Evolutionary conservation across 2,113 vertebrate genomes (phyloP), one percentile per base, ranked within the genome.

Genomic region (Zapus hudsonius): DNA sequence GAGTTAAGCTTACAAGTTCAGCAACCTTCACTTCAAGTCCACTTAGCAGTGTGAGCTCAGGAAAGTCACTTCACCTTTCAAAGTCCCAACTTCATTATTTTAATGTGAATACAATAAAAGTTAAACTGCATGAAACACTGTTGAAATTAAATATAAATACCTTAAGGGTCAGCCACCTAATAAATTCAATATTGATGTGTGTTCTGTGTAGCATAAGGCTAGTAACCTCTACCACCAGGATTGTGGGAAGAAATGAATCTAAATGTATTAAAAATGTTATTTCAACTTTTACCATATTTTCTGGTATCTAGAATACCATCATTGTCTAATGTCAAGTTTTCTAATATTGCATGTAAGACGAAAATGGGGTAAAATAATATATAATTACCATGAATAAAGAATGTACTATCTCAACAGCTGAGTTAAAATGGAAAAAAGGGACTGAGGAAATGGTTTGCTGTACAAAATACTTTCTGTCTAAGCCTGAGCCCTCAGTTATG

Each of bases 281-380:
- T 84, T 92, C 76, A 29, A 85, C 47, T 89, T 93, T 95, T 69
- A 79, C 31, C 31, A 78, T 36, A 25, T 78, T 90, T 90, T 82
- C 85, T 31, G 19, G 70, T 17, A 20, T 83, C 31, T 67, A n/a
- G 47, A 47, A 11, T 80, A 47, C 6, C 1, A 29, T 78, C 20
- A 75, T 59, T 72, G 2, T 63, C 22, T 78, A 63, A 81, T 80
- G 40, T 1, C 10, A 79, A 40, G 27, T 73, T 86, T 92, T 82
- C 8, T 86, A 87, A 83, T 84, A 90, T 6, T 44, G 1, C 29
- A 84, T 36, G 36, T 55, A 67, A 57, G 12, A 33, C 17, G 16
- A 3, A 61, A 15, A 33, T 76, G 15, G 61, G 7, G 66, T 40
- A 23, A 72, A 85, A 70, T 40, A 75, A 27, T 0, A 7, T 84